Base-by-base conservation (phyloP, 2,113 vertebrate species). In the Vireo altiloquus region DNA sequence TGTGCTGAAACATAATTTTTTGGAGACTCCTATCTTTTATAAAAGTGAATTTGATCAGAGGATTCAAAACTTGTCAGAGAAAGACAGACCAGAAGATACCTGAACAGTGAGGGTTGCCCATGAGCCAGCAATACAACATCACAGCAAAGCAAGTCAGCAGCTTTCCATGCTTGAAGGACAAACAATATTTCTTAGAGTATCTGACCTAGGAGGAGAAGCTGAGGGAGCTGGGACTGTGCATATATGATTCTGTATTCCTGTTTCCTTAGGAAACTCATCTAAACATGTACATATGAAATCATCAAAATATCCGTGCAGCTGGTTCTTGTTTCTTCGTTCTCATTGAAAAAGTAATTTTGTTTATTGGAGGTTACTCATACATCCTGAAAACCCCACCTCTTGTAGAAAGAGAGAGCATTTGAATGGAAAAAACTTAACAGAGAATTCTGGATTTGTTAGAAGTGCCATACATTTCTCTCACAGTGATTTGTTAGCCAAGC, bases 401-500 rank as follows among this genome's bases (percentile, higher is more conserved):
- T 71, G 16, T 31, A 84, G 56, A 54, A 52, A 24, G 30, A 77
- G 50, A 44, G 6, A 78, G 5, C 4, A 25, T 46, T 25, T 46
- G 33, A 89, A 61, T 40, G 13, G 31, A 65, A 56, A 68, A 90
- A 60, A 6, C 7, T 42, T 66, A 16, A 46, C 2, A 13, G 42
- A 87, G 76, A 53, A 2, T 8, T 54, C 33, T 39, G 61, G 17
- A 39, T 95, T 75, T 70, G 10, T 70, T 54, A 65, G 10, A 78
- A 64, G 17, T 52, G 15, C 9, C 2, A 2, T 60, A 35, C 0
- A 0, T 56, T 82, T 87, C 69, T 78, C 47, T 56, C 19, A 20
- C n/a, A 89, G 46, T 68, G 52, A 37, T 75, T 37, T 84, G 68
- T 70, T 74, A 94, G 53, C 19, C 24, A 50, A 92, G 74, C 42